Percentiles rank a stretch among this genome's conserved stretches.
phyloP scores from a whole-genome alignment of 1,140 invertebrate genomes.

The Grapholita molesta region DNA sequence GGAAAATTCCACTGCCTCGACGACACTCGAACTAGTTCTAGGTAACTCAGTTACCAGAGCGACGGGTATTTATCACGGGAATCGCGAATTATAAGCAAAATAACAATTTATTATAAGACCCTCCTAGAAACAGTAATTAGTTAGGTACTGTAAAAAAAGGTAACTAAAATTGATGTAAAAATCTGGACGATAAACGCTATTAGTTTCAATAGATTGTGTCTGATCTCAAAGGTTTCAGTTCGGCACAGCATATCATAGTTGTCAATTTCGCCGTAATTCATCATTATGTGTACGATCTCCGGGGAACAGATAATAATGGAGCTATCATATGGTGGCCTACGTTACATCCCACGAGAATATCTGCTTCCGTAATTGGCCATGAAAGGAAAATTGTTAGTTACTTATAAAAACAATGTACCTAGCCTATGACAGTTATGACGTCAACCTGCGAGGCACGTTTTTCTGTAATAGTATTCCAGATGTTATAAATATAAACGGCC shows the following conservation, averaged over 20 bases:
- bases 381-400: slow-evolving; percentile 26
- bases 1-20: too few species aligned
- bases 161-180: background rate
- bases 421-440: background rate
- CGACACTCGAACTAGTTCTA: too few species aligned
- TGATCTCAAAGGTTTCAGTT: background rate
- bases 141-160: too few species aligned
- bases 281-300: background rate
- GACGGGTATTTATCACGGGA: too few species aligned
- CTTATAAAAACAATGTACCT: slow-evolving; percentile 17
- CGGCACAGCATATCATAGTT: background rate
- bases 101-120: too few species aligned
- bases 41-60: too few species aligned
- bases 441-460: background rate
- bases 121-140: too few species aligned
- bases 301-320: background rate
- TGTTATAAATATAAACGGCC: background rate
- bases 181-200: background rate
- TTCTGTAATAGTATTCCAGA: background rate
- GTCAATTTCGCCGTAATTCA: background rate
- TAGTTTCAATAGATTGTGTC: background rate
- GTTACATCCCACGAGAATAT: slow-evolving; percentile 5
- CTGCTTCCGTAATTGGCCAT: slow-evolving; percentile 10
- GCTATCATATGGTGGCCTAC: background rate
- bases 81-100: too few species aligned